A percentile compares a stretch with the other conserved stretches of the same genome.
These are phyloP conservation scores for Acronicta aceris DNA, from an alignment of 2,888 invertebrate species.

Conservation along the genomic window DNA sequence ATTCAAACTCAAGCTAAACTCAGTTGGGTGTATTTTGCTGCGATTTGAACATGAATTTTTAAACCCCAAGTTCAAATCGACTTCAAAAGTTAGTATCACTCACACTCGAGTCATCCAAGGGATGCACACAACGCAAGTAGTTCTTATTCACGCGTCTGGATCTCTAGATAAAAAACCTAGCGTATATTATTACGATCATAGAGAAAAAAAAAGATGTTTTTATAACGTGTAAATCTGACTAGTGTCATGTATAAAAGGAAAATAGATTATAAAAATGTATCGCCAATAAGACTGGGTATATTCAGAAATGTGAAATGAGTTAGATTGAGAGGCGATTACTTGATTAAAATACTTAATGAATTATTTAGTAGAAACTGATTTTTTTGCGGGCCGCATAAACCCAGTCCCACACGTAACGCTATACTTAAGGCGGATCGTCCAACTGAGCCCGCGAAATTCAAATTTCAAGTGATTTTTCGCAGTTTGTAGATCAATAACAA, in stretches of 20 bases:
- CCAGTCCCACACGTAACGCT: too few relatives aligned
- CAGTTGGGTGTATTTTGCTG: background rate
- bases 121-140: constrained; percentile 33
- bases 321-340: constrained; percentile 26
- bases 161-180: constrained; percentile 49
- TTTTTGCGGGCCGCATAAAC: constrained; percentile 14
- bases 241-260: constrained; percentile 41
- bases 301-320: constrained; percentile 47
- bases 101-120: constrained; percentile 12
- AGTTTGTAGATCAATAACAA: too few relatives aligned
- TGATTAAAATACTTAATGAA: constrained; percentile 48
- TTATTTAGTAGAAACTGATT: constrained; percentile 28
- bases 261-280: constrained; percentile 40
- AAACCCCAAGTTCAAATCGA: background rate
- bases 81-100: constrained; percentile 2
- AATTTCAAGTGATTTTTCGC: too few relatives aligned
- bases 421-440: too few relatives aligned
- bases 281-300: constrained; percentile 47
- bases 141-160: constrained; percentile 40
- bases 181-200: constrained; percentile 33
- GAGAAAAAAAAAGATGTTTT: constrained; percentile 30
- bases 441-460: too few relatives aligned
- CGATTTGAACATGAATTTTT: background rate
- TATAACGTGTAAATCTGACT: constrained; percentile 51
- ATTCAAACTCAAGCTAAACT: background rate